These are phyloP conservation scores for Oriolus oriolus DNA, from an alignment of 2,113 vertebrate genomes.

Conservation along the genomic window DNA sequence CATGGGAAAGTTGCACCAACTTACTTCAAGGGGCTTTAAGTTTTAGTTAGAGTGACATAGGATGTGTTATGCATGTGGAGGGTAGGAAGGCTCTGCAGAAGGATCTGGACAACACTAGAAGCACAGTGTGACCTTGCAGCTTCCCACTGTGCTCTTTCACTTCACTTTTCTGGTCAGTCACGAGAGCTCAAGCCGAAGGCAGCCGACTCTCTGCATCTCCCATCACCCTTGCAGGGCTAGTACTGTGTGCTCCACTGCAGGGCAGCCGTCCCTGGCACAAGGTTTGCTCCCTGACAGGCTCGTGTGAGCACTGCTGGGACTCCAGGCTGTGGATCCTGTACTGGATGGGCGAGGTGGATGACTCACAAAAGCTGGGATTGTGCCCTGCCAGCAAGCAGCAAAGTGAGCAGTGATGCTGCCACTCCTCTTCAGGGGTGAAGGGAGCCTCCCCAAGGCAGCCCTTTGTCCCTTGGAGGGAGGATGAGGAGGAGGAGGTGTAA, in stretches of 20 bases:
- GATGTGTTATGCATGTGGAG: background rate
- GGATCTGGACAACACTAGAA: background rate
- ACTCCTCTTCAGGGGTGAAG: background rate
- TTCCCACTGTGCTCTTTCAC: constrained; percentile 33
- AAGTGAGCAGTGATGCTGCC: background rate
- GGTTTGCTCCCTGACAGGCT: background rate
- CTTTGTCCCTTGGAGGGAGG: background rate
- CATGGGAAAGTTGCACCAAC: background rate
- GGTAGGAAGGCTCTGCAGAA: background rate
- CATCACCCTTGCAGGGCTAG: background rate
- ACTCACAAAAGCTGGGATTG: background rate
- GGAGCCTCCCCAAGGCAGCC: background rate
- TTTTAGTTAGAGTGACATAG: background rate
- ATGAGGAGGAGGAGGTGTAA: background rate
- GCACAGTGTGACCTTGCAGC: background rate
- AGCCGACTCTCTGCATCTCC: background rate
- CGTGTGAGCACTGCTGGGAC: fast-evolving
- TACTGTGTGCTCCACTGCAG: background rate
- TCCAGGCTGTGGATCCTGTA: fast-evolving
- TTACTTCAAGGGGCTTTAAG: background rate
- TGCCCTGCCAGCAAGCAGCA: background rate
- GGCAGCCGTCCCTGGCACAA: fast-evolving
- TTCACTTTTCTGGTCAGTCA: constrained; percentile 33
- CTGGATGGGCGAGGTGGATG: background rate
- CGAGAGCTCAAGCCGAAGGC: background rate